Conservation (phyloP, 2,888 invertebrate genomes). For the Pandemis cinnamomeana region DNA sequence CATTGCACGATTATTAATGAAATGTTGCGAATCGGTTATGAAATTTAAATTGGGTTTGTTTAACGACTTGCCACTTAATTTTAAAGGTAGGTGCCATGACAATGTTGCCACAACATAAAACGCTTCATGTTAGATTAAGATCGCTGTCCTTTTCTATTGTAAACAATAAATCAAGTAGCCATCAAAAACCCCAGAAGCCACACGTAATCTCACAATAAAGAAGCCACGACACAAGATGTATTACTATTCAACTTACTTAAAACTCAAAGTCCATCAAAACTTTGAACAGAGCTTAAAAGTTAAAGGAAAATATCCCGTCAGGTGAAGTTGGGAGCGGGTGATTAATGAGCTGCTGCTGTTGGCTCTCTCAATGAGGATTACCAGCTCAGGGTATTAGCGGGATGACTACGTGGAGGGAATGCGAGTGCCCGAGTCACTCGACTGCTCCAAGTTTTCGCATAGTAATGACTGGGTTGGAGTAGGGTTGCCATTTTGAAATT, state of each 20-base stretch:
- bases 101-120: not conserved
- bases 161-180: conserved; percentile 1
- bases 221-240: conserved; percentile 71
- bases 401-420: conserved; percentile 25
- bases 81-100: not conserved
- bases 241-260: conserved; percentile 83
- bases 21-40: conserved; percentile 24
- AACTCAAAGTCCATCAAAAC: conserved; percentile 83
- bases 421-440: not conserved
- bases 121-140: not conserved
- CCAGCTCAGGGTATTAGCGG: conserved; percentile 50
- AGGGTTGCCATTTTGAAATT: not conserved
- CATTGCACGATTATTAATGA: conserved; percentile 9
- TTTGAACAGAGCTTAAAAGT: conserved; percentile 83
- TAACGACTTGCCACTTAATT: conserved; percentile 6
- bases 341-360: conserved; percentile 32
- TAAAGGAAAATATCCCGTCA: conserved; percentile 83
- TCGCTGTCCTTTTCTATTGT: not conserved
- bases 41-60: conserved; percentile 10
- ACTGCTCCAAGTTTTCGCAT: conserved; percentile 6
- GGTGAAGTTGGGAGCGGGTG: conserved; percentile 55
- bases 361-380: conserved; percentile 76
- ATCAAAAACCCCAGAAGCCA: conserved; percentile 27
- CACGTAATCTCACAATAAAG: conserved; percentile 49
- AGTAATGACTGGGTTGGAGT: not conserved